phyloP scores from a whole-genome alignment of 2,888 invertebrate species.

The Ryuthela nishihirai region DNA sequence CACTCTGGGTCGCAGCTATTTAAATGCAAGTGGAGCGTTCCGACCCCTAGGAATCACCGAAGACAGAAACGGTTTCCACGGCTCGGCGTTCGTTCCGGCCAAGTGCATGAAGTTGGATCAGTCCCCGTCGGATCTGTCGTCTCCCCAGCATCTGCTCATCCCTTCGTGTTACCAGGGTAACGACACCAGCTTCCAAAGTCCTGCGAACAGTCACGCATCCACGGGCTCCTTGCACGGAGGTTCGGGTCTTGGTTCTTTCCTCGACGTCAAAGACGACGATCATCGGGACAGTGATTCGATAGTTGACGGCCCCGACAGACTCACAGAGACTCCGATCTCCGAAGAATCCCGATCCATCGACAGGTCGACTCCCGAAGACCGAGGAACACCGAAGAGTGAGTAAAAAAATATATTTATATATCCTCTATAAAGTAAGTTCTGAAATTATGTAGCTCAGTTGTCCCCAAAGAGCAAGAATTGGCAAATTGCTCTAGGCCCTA shows the following conservation, averaged over 20 bases:
- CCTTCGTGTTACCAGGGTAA: conserved; percentile 12
- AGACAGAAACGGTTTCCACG: conserved; percentile 28
- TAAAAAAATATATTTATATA: too few species aligned
- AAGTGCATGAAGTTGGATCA: conserved; percentile 26
- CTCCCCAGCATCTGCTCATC: neutral
- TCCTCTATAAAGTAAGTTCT: too few species aligned
- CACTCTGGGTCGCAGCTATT: conserved; percentile 11
- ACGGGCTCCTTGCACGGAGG: conserved; percentile 12
- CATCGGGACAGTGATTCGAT: conserved; percentile 31
- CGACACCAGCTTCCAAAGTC: conserved; percentile 25
- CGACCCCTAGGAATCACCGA: conserved; percentile 18
- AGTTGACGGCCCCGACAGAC: conserved; percentile 24
- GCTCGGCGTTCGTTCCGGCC: conserved; percentile 33
- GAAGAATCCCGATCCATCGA: conserved; percentile 34
- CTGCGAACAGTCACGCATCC: conserved; percentile 8
- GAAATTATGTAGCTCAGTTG: too few species aligned
- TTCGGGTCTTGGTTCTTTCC: neutral
- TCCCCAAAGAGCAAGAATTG: too few species aligned
- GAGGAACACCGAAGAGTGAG: conserved; percentile 30
- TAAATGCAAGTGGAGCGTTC: conserved; percentile 20
- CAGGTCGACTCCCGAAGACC: conserved; percentile 27
- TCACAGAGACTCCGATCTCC: conserved; percentile 33
- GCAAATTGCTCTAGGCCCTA: too few species aligned
- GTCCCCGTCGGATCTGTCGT: too few species aligned
- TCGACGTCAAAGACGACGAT: conserved; percentile 24